Conservation (phyloP, 2,888 invertebrate species). For the Timema cristinae region DNA sequence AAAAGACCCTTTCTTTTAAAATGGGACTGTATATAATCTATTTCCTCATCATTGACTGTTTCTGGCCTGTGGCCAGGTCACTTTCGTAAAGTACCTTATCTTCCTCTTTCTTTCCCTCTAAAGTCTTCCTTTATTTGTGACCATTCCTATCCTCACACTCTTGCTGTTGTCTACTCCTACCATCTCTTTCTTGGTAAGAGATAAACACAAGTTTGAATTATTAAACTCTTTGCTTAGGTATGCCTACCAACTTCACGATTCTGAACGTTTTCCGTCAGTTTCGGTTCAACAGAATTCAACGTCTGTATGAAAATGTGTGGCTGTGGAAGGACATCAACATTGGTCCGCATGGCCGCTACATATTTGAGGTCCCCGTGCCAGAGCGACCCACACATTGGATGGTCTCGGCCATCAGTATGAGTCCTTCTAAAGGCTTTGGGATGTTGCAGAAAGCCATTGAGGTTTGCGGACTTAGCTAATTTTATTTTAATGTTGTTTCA, state of each 20-base stretch:
- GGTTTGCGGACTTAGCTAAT: slow-evolving; percentile 44
- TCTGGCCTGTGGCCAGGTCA: no score
- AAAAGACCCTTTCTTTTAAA: no score
- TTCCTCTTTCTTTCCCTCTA: no score
- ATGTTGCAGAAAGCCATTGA: slow-evolving; percentile 76
- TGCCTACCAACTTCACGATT: background rate
- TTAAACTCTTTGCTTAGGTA: background rate
- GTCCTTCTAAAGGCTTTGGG: slow-evolving; percentile 80
- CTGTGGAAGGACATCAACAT: slow-evolving; percentile 92
- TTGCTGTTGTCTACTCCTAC: no score
- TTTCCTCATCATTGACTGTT: no score
- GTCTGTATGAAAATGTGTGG: slow-evolving; percentile 94
- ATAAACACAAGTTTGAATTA: no score
- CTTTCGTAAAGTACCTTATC: no score
- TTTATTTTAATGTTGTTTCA: slow-evolving; percentile 8
- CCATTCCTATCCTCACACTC: no score
- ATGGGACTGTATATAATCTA: no score
- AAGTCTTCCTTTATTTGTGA: no score
- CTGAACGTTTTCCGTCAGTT: slow-evolving; percentile 62
- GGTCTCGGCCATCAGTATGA: slow-evolving; percentile 88
- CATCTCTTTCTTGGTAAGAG: no score
- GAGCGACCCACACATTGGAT: slow-evolving; percentile 86
- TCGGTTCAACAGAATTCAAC: slow-evolving; percentile 81
- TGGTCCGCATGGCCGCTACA: slow-evolving; percentile 83
- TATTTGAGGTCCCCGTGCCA: slow-evolving; percentile 83